phyloP scores from a whole-genome alignment of 2,113 vertebrate genomes.

The Ursus arctos region DNA sequence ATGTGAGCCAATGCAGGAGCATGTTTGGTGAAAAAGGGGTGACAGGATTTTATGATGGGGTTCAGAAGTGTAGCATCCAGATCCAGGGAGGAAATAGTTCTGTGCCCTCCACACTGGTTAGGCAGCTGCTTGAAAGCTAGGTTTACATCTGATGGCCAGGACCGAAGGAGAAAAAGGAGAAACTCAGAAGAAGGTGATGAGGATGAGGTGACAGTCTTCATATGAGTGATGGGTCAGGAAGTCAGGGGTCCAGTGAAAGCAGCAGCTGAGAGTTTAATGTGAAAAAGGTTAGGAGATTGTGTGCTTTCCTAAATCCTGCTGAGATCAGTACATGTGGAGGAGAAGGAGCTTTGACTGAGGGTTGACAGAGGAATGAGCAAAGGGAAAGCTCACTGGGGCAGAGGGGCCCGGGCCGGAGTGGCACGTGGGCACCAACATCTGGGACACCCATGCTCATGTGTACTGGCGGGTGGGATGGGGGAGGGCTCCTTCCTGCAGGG shows the following conservation, averaged over 20 bases:
- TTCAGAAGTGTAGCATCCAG: not conserved
- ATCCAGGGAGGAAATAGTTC: not conserved
- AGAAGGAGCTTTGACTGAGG: not conserved
- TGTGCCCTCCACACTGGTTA: accelerated
- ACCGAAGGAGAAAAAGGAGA: not conserved
- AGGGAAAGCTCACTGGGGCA: not conserved
- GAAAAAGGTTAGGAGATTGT: not conserved
- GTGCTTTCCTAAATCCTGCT: not conserved
- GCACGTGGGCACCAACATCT: not conserved
- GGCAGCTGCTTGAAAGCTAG: not conserved
- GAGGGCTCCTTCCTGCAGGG: not conserved
- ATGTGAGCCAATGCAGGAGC: accelerated
- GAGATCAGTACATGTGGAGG: not conserved
- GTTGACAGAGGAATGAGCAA: not conserved
- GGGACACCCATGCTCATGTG: accelerated
- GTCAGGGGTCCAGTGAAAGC: not conserved
- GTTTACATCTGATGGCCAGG: not conserved
- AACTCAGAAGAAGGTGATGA: not conserved
- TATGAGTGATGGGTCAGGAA: accelerated
- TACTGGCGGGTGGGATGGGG: too few species aligned
- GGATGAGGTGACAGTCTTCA: accelerated
- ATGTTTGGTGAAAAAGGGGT: not conserved
- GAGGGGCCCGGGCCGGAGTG: accelerated
- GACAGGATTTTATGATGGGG: not conserved
- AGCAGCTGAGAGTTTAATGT: not conserved